Base-by-base conservation (phyloP, 2,797 vertebrate species). In the Paedocypris micromegethes region DNA sequence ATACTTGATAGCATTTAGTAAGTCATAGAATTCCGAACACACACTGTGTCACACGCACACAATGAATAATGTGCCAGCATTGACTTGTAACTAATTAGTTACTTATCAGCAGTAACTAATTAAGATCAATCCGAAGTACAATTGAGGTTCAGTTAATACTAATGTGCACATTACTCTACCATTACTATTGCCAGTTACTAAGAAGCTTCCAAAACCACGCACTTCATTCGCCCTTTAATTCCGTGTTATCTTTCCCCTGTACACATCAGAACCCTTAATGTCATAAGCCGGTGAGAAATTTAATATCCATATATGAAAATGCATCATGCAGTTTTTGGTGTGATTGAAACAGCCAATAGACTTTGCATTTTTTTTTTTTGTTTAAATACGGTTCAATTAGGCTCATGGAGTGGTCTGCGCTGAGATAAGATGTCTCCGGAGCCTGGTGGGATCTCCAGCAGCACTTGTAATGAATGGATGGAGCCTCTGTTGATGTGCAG, bases 341-440 rank as follows among this genome's bases (percentile, higher is more conserved):
- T 55, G 67, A 73, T 57, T 48, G 50, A 42, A 61, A 51, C 56
- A 76, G 77, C 81, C 75, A 73, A 73, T 64, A 81, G 74, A 85
- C 83, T 90, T 89, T 23, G 23, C 23, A 23, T 23, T 23, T 23
- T 23, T 23, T 23, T 23, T 88, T 90, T 86, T 90, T 86, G 62
- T 90, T 86, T 90, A 93, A 94, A 93, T 89, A 86, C 85, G 81
- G 83, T 89, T 93, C 87, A 90, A 87, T 93, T 93, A 93, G 90
- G 86, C 84, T 86, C 88, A 83, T 88, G 86, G 89, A 92, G 85
- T 86, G 85, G 80, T 86, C 78, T 78, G 64, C 81, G 88, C 83
- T 76, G 85, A 87, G 84, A 83, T 87, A 83, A 84, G 86, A 79
- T 9, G 52, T 88, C 92, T 90, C 90, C 61, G 8, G 86, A 86